Evolutionary conservation across 2,888 invertebrate species (phyloP).

Genomic region (Leistus spinibarbis): DNA sequence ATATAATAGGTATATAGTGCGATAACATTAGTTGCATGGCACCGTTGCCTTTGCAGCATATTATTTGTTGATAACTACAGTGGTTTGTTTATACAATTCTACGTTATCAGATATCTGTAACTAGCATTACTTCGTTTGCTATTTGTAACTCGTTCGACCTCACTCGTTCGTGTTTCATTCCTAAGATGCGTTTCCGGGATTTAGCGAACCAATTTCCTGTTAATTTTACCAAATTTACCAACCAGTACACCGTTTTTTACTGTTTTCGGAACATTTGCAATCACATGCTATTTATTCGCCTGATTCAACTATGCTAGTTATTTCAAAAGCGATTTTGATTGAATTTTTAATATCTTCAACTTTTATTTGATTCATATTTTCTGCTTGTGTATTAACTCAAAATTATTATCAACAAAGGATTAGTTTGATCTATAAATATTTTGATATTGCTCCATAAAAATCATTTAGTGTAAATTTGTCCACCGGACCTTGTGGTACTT

Average conservation of each 20-base stretch:
- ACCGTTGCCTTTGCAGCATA: not conserved
- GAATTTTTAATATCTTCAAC: too few species aligned
- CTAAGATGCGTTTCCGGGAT: constrained; percentile 3
- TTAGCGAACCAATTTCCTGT: not conserved
- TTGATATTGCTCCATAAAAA: too few species aligned
- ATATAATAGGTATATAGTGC: not conserved
- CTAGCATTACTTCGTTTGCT: not conserved
- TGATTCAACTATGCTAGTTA: not conserved
- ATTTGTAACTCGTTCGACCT: not conserved
- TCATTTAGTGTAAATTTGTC: too few species aligned
- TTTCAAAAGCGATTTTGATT: not conserved
- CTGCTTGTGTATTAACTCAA: too few species aligned
- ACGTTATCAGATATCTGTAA: constrained; percentile 14
- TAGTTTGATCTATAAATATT: too few species aligned
- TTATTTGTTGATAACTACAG: not conserved
- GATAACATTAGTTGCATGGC: not conserved
- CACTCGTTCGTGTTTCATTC: not conserved
- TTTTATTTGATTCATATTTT: too few species aligned
- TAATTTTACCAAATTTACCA: constrained; percentile 1
- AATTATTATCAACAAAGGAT: too few species aligned
- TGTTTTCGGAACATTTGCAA: not conserved
- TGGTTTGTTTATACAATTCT: constrained; percentile 27
- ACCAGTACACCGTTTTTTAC: not conserved
- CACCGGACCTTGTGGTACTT: too few species aligned
- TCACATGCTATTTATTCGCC: not conserved